A percentile compares a stretch with the other conserved stretches of the same genome.
Evolutionary conservation across 2,888 invertebrate species (phyloP).

Genomic region (Drosophila limbata): DNA sequence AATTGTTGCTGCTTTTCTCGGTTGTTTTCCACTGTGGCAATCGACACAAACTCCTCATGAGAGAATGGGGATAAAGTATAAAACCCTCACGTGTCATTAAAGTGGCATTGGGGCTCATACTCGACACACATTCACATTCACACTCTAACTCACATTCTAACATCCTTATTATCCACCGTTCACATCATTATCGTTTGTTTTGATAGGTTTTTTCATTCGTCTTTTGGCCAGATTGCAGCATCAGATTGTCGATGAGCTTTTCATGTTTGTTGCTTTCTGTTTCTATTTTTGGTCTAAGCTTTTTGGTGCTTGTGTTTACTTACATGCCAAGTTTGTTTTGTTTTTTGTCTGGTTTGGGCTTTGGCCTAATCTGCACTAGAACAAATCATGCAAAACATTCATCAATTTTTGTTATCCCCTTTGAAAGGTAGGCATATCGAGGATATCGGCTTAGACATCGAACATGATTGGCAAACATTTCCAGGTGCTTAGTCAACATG

Average conservation of each 20-base stretch:
- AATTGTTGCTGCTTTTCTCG: background rate
- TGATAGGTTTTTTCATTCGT: constrained; percentile 56
- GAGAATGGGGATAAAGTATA: constrained; percentile 14
- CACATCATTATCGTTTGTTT: constrained; percentile 76
- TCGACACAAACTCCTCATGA: constrained; percentile 67
- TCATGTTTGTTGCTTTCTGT: background rate
- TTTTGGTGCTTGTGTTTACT: constrained; percentile 30
- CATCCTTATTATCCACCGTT: constrained; percentile 68
- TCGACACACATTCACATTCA: constrained; percentile 4
- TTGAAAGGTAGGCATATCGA: constrained; percentile 11
- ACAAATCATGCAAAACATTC: constrained; percentile 73
- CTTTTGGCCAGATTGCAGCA: constrained; percentile 11
- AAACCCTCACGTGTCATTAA: constrained; percentile 56
- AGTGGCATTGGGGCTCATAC: constrained; percentile 44
- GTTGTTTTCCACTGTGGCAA: constrained; percentile 50
- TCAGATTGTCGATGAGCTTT: constrained; percentile 16
- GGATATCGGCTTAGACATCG: constrained; percentile 23
- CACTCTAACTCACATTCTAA: constrained; percentile 36
- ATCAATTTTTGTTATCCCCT: constrained; percentile 69
- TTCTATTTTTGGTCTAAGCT: constrained; percentile 31
- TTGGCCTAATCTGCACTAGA: constrained; percentile 46
- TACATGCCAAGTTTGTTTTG: constrained; percentile 17
- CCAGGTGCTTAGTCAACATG: constrained; percentile 70
- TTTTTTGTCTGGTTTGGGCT: constrained; percentile 4
- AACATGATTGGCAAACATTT: constrained; percentile 48